Conservation (phyloP, 2,888 invertebrate genomes). For the Dyspetes luteomarginatus region DNA sequence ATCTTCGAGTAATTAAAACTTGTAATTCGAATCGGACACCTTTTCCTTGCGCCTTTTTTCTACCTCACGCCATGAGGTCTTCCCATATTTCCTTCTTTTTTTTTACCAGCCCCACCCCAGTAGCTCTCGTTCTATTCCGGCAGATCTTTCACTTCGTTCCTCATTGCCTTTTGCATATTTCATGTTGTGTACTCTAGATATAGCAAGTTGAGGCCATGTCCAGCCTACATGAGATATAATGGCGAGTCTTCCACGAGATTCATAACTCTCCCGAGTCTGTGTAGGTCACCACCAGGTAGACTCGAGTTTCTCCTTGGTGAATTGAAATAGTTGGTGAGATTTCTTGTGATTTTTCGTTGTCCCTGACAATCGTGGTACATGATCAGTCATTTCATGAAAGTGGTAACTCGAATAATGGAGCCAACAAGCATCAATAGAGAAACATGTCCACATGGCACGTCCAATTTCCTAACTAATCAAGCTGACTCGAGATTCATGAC, state of each 20-base stretch:
- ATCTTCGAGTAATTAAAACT: conserved; percentile 81
- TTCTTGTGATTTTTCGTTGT: too few species aligned
- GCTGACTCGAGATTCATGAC: too few species aligned
- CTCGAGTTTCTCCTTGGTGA: conserved; percentile 49
- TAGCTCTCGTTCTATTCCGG: conserved; percentile 13
- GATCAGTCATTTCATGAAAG: too few species aligned
- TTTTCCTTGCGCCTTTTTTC: conserved; percentile 55
- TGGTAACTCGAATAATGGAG: too few species aligned
- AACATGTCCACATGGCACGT: too few species aligned
- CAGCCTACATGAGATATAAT: neutral
- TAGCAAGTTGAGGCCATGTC: conserved; percentile 27
- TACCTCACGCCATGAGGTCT: conserved; percentile 44
- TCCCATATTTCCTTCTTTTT: conserved; percentile 3
- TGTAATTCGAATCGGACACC: conserved; percentile 77
- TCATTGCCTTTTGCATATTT: conserved; percentile 75
- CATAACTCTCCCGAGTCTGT: neutral
- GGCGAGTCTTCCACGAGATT: neutral
- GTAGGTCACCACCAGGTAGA: neutral
- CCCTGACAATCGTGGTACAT: too few species aligned
- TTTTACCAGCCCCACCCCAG: neutral
- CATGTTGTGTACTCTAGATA: conserved; percentile 75
- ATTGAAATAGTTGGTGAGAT: conserved; percentile 10
- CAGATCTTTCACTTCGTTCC: conserved; percentile 32
- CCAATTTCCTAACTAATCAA: too few species aligned
- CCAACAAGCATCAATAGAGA: too few species aligned